A percentile compares a stretch with the other conserved stretches of the same genome.
These are phyloP conservation scores for Brachyalestes nurse DNA, from an alignment of 2,797 vertebrate species.

Conservation along the genomic window DNA sequence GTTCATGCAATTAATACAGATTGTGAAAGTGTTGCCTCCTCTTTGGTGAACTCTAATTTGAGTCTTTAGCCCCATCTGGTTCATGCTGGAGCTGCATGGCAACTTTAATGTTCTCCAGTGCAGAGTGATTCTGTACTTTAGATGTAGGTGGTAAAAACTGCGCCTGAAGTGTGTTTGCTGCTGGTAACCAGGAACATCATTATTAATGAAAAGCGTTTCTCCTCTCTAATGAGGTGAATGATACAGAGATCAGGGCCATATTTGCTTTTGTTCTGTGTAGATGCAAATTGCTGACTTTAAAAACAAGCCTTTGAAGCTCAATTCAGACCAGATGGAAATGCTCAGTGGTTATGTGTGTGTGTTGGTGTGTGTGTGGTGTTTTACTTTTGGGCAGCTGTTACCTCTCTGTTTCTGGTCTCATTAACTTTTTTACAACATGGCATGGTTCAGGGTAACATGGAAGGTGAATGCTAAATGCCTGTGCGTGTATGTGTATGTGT, in stretches of 20 bases:
- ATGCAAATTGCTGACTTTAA: conserved; percentile 71
- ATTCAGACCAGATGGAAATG: conserved; percentile 73
- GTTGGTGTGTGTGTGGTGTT: conserved; percentile 21
- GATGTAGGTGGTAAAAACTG: conserved; percentile 1
- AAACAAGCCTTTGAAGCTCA: conserved; percentile 74
- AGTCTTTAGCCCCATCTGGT: conserved; percentile 16
- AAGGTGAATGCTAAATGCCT: conserved; percentile 37
- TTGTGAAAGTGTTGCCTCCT: conserved; percentile 19
- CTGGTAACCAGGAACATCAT: conserved; percentile 18
- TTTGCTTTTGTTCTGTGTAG: conserved; percentile 66
- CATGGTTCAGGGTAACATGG: conserved; percentile 42
- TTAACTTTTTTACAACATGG: conserved; percentile 68
- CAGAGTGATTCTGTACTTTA: neutral
- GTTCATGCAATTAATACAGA: conserved; percentile 4
- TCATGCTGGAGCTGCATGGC: conserved; percentile 17
- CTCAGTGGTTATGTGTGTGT: conserved; percentile 56
- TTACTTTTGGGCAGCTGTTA: conserved; percentile 64
- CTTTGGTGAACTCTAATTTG: conserved; percentile 38
- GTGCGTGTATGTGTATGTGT: conserved; percentile 29
- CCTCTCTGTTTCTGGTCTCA: conserved; percentile 61
- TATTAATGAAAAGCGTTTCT: conserved; percentile 6
- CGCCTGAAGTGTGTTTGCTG: conserved; percentile 32
- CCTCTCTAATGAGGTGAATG: conserved; percentile 55
- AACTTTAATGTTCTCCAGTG: conserved; percentile 28
- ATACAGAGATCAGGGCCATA: conserved; percentile 62